Conservation (phyloP, 2,888 invertebrate species). For the Branchipolynoe longqiensis region DNA sequence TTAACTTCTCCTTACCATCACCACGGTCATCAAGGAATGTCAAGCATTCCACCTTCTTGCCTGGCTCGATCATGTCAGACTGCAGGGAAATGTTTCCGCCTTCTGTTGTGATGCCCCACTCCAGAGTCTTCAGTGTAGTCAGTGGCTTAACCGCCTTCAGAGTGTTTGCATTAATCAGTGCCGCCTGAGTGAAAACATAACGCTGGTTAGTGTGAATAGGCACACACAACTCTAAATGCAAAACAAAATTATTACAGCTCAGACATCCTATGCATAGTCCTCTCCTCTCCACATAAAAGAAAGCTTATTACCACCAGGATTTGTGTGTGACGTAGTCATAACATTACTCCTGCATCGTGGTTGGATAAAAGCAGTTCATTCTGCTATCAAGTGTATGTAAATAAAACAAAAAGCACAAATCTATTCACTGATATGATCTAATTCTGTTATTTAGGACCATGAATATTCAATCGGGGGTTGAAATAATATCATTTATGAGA, state of each 20-base stretch:
- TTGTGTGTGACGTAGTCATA: no score
- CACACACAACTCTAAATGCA: background rate
- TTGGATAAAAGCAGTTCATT: no score
- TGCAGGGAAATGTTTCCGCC: background rate
- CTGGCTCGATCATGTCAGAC: background rate
- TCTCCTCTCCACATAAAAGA: no score
- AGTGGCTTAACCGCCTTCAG: background rate
- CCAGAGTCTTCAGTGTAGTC: background rate
- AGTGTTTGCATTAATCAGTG: constrained; percentile 20
- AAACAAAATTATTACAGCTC: background rate
- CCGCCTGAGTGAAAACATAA: background rate
- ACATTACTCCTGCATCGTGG: no score
- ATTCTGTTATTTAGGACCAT: no score
- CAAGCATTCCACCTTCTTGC: background rate
- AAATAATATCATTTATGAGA: no score
- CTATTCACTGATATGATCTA: no score
- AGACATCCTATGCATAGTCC: background rate
- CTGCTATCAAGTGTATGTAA: no score
- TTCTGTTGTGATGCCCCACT: constrained; percentile 5
- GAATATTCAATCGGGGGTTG: no score
- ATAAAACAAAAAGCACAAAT: no score
- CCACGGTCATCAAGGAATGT: constrained; percentile 15
- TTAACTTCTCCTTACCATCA: background rate
- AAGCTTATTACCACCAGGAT: no score
- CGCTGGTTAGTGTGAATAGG: background rate